Base-by-base conservation (phyloP, 2,888 invertebrate genomes). In the Elaeidobius kamerunicus region DNA sequence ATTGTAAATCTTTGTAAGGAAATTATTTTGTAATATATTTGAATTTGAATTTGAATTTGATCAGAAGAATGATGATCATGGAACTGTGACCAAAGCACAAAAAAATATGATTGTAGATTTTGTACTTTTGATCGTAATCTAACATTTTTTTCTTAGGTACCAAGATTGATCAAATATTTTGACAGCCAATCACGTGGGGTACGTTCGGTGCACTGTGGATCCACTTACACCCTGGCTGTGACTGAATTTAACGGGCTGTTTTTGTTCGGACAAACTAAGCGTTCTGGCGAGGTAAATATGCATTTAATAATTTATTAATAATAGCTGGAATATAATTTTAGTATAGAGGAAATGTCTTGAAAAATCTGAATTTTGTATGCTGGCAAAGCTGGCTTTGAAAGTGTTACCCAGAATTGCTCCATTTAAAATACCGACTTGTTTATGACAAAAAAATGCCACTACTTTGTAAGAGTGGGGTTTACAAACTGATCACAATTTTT, bases 191-290 rank as follows among this genome's bases (percentile, higher is more conserved):
- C 85, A 38, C 84, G 91, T 53, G 93, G 93, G 30, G 86, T 91
- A 0, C 84, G 86, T 58, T 82, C 84, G 46, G 85, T 93, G 5
- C 80, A 83, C 68, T 91, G 92, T 66, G 95, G 95, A 1, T 85
- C 90, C 16, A 86, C 90, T 1, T 95, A 85, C 74, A 91, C 89
- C 66, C 79, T 96, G 64, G 91, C 87, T 6, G 80, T 92, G 52
- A 91, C 88, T 65, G 90, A 90, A 67, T 73, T 80, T 52, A 89
- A 86, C 32, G 80, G 79, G 2, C 74, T 88, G 42, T 91, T 84
- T 72, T 73, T 95, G 71, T 95, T 94, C 73, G 96, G 96, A 0
- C 92, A 92, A 69, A 90, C 89, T 0, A 95, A 94, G 69, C 85
- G 91, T 52, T 89, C 91, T 0, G 95, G 94, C 0, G 96, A 96